Evolutionary conservation across 2,888 invertebrate genomes (phyloP).

Genomic region (Scaptomyza cyrtandrae): DNA sequence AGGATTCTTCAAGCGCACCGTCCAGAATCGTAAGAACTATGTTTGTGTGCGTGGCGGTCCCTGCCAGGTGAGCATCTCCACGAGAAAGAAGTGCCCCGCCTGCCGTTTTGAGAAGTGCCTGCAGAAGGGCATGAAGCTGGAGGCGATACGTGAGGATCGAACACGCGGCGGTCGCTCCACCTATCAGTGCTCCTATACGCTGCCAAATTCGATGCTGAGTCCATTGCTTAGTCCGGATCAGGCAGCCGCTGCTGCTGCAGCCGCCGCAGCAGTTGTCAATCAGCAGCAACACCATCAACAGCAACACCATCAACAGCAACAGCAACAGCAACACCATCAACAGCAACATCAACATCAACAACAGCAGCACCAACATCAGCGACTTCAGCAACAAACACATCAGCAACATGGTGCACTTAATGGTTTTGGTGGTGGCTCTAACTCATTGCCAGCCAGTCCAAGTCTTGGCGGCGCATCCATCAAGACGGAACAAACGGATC

Average conservation of each 20-base stretch:
- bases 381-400: constrained; percentile 47
- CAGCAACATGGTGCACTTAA: constrained; percentile 56
- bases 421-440: constrained; percentile 61
- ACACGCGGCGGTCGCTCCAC: constrained; percentile 98
- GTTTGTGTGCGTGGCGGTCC: constrained; percentile 95
- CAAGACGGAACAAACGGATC: constrained; percentile 85
- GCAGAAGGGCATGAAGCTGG: constrained; percentile 97
- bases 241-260: constrained; percentile 50
- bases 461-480: constrained; percentile 83
- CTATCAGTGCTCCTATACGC: constrained; percentile 96
- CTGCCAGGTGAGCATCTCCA: constrained; percentile 96
- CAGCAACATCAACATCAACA: constrained; percentile 51
- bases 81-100: constrained; percentile 98
- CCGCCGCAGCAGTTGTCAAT: constrained; percentile 53
- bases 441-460: constrained; percentile 74
- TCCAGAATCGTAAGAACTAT: constrained; percentile 99
- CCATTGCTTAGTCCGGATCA: constrained; percentile 85
- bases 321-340: constrained; percentile 58
- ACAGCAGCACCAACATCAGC: constrained; percentile 55
- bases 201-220: constrained; percentile 89
- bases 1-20: constrained; percentile 98
- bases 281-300: constrained; percentile 66
- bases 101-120: constrained; percentile 98
- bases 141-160: constrained; percentile 97
- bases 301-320: constrained; percentile 61